Percentiles rank a stretch among this genome's conserved stretches.
Conservation (phyloP, 2,888 invertebrate genomes). For the Saturnia pavonia region DNA sequence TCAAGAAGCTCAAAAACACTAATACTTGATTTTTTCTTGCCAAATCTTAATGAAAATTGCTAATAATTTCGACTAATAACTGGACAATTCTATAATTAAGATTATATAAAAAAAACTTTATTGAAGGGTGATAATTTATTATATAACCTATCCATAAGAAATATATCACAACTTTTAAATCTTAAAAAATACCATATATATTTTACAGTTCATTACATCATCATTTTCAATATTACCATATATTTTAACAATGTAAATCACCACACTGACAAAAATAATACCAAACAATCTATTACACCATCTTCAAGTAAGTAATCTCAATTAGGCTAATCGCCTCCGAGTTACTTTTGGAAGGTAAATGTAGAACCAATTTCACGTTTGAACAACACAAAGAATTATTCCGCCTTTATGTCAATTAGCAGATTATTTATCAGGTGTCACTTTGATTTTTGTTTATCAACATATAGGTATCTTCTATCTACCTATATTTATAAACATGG, state of each 20-base stretch:
- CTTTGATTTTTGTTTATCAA: too few relatives aligned
- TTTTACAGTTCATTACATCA: slow-evolving; percentile 13
- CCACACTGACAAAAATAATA: slow-evolving; percentile 25
- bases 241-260: neutral
- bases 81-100: neutral
- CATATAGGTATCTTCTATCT: too few relatives aligned
- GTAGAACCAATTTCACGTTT: neutral
- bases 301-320: neutral
- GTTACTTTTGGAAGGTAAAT: too few relatives aligned
- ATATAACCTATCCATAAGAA: slow-evolving; percentile 56
- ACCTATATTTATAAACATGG: too few relatives aligned
- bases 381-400: neutral
- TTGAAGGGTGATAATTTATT: slow-evolving; percentile 50
- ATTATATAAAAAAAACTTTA: slow-evolving; percentile 22
- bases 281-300: neutral
- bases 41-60: neutral
- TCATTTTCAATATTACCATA: slow-evolving; percentile 12
- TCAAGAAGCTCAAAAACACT: too few relatives aligned
- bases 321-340: neutral
- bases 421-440: neutral
- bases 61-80: neutral
- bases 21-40: neutral
- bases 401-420: neutral
- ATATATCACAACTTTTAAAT: slow-evolving; percentile 65
- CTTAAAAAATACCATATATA: slow-evolving; percentile 37